Evolutionary conservation across 1,140 invertebrate genomes (phyloP).

Genomic region (Aporrectodea caliginosa): DNA sequence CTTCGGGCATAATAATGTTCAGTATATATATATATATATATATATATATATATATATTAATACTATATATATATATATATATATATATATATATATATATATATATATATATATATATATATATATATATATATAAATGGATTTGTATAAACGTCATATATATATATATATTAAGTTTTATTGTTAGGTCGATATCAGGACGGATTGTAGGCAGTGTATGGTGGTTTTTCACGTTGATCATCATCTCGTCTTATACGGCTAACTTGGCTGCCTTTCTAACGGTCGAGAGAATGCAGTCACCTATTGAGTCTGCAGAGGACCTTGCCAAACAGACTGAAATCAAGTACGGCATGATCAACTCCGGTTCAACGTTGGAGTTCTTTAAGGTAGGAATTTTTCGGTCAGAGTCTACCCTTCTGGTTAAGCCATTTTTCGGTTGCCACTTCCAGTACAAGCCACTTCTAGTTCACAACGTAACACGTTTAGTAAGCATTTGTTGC

Average conservation of each 20-base stretch:
- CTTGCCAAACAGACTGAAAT: constrained; percentile 48
- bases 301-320: constrained; percentile 50
- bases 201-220: constrained; percentile 44
- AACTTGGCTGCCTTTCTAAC: constrained; percentile 57
- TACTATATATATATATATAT: constrained; percentile 4
- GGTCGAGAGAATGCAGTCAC: constrained; percentile 49
- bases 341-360: constrained; percentile 57
- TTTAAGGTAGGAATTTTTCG: constrained; percentile 68
- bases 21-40: not conserved
- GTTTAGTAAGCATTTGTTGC: no score
- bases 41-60: constrained; percentile 4
- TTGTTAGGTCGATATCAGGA: constrained; percentile 34
- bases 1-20: not conserved
- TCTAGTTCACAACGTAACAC: no score
- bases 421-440: no score
- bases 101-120: constrained; percentile 4
- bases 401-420: no score
- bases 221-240: constrained; percentile 56
- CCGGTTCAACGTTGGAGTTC: constrained; percentile 85
- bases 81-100: constrained; percentile 4
- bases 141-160: not conserved
- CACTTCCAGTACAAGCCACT: no score
- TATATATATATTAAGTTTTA: not conserved
- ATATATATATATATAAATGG: not conserved
- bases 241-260: constrained; percentile 56